Conservation (phyloP, 2,113 vertebrate genomes). For the Dasyprocta punctata region DNA sequence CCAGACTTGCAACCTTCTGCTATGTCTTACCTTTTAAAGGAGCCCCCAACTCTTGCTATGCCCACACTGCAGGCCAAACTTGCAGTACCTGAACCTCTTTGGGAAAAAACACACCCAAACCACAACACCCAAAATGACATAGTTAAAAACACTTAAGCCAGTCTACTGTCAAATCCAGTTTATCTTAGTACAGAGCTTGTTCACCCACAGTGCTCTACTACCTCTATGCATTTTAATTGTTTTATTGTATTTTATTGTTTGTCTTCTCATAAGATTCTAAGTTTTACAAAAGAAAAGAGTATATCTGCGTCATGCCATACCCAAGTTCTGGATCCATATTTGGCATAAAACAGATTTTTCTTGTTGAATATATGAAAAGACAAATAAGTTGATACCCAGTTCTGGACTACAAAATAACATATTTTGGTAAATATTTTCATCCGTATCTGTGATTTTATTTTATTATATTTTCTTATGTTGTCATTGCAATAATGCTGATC, state of each 20-base stretch:
- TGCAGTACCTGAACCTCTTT: not conserved
- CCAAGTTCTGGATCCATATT: not conserved
- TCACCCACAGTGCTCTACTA: not conserved
- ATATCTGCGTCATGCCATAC: not conserved
- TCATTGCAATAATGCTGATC: not conserved
- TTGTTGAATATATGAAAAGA: not conserved
- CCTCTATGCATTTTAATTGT: not conserved
- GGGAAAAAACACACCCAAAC: not conserved
- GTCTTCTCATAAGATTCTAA: not conserved
- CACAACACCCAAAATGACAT: not conserved
- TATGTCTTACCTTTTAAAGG: not conserved
- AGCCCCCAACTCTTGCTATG: not conserved
- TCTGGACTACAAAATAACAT: not conserved
- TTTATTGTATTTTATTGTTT: not conserved
- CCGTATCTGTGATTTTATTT: not conserved
- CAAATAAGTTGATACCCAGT: not conserved
- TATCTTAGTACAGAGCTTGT: not conserved
- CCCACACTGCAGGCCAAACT: too few relatives aligned
- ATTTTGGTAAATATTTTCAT: not conserved
- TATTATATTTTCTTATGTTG: not conserved
- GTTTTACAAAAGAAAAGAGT: not conserved
- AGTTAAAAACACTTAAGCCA: not conserved
- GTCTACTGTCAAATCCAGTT: not conserved
- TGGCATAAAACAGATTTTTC: not conserved
- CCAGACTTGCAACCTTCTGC: not conserved